A percentile compares a stretch with the other conserved stretches of the same genome.
These are phyloP conservation scores for Drosophila anceps DNA, from an alignment of 2,888 invertebrate species.

Conservation along the genomic window DNA sequence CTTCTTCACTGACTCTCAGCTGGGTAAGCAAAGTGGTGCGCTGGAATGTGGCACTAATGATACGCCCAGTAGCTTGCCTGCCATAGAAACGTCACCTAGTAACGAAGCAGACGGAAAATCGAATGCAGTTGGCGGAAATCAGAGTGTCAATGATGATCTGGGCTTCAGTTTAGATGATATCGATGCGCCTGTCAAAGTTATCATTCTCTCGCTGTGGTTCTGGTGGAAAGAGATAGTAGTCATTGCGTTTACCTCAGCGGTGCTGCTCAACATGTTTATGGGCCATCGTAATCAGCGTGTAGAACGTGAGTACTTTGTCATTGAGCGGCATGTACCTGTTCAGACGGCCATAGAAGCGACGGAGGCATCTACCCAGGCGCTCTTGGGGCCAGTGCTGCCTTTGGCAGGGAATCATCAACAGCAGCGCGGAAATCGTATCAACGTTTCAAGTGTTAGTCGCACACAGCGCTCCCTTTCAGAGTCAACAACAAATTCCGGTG, in stretches of 20 bases:
- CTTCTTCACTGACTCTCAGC: slow-evolving; percentile 87
- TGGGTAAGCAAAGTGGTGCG: slow-evolving; percentile 39
- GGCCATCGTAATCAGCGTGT: slow-evolving; percentile 85
- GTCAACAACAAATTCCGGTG: slow-evolving; percentile 74
- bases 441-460: slow-evolving; percentile 32
- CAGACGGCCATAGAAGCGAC: slow-evolving; percentile 84
- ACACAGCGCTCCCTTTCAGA: slow-evolving; percentile 75
- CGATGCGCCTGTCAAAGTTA: slow-evolving; percentile 89
- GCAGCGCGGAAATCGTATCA: slow-evolving; percentile 45
- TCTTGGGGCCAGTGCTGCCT: slow-evolving; percentile 71
- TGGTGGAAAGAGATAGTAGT: slow-evolving; percentile 94
- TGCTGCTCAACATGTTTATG: slow-evolving; percentile 89
- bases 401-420: slow-evolving; percentile 41
- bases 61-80: slow-evolving; percentile 41
- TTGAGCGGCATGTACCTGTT: slow-evolving; percentile 85
- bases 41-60: slow-evolving; percentile 62
- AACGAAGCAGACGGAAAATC: slow-evolving; percentile 36
- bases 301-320: slow-evolving; percentile 83
- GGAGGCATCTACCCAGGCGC: slow-evolving; percentile 79
- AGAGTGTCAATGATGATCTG: slow-evolving; percentile 71
- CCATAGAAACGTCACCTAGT: slow-evolving; percentile 38
- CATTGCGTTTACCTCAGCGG: slow-evolving; percentile 90
- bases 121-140: slow-evolving; percentile 44
- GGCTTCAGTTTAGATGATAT: slow-evolving; percentile 85
- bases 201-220: slow-evolving; percentile 91